phyloP scores from a whole-genome alignment of 2,888 invertebrate genomes.

The Torymus aiolomorphi region DNA sequence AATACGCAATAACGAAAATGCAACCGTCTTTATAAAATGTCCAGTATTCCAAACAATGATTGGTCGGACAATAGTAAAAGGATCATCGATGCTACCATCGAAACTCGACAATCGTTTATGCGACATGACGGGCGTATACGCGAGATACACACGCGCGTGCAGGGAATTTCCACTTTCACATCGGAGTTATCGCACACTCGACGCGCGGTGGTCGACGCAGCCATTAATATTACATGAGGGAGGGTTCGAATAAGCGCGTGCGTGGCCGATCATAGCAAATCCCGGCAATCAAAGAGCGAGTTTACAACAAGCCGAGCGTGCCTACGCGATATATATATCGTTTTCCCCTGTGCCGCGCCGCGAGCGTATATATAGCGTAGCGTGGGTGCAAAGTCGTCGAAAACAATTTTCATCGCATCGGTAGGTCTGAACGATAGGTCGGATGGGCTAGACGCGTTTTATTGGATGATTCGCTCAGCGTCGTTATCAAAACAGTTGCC shows the following conservation, averaged over 20 bases:
- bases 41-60: too few relatives aligned
- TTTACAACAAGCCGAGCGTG: conserved; percentile 59
- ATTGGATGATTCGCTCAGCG: too few relatives aligned
- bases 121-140: too few relatives aligned
- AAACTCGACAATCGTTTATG: too few relatives aligned
- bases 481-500: too few relatives aligned
- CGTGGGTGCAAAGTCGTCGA: conserved; percentile 2
- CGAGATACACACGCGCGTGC: too few relatives aligned
- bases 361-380: neutral
- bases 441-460: neutral
- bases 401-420: conserved; percentile 2
- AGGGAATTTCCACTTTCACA: too few relatives aligned
- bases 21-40: too few relatives aligned
- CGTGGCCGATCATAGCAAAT: conserved; percentile 70
- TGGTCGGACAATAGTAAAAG: too few relatives aligned
- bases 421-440: neutral
- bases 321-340: neutral
- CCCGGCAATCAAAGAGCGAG: conserved; percentile 70
- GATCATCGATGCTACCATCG: too few relatives aligned
- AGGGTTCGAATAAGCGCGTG: conserved; percentile 66
- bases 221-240: conserved; percentile 75
- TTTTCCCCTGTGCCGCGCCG: conserved; percentile 33
- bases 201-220: conserved; percentile 33
- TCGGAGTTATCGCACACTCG: too few relatives aligned
- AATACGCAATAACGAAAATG: too few relatives aligned